Conservation (phyloP, 2,797 vertebrate species). For the Hirundo rustica region DNA sequence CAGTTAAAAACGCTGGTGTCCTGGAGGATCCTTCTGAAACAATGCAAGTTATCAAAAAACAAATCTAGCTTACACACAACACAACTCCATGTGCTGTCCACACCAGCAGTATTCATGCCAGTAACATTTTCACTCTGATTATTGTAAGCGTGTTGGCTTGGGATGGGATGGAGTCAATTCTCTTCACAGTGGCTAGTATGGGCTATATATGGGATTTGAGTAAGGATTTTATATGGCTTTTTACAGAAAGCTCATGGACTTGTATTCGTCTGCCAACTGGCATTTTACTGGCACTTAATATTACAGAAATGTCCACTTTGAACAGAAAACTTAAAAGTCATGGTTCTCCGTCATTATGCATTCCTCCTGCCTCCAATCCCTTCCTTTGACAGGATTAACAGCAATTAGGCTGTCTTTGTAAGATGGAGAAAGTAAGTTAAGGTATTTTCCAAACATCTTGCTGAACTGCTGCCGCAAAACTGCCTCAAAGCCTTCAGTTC, state of each 20-base stretch:
- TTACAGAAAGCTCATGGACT: neutral
- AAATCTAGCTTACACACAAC: neutral
- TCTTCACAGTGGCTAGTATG: neutral
- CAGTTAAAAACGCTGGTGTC: neutral
- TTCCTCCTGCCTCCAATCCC: neutral
- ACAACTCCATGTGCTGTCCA: neutral
- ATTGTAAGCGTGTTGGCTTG: neutral
- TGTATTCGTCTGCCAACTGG: neutral
- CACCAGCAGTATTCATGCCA: neutral
- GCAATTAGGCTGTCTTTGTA: neutral
- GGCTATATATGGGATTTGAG: neutral
- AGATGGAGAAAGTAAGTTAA: neutral
- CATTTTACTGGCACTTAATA: neutral
- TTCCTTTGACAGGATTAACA: neutral
- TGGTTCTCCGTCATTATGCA: neutral
- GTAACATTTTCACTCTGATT: neutral
- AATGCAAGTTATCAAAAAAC: neutral
- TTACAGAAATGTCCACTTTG: neutral
- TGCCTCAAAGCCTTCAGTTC: neutral
- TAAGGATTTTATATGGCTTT: neutral
- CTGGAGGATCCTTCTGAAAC: neutral
- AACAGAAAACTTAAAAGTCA: neutral
- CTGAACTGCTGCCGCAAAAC: neutral
- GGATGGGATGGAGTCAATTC: neutral
- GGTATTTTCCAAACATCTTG: neutral